Evolutionary conservation across 2,113 vertebrate species (phyloP).

Genomic region (Cygnus buccinator): DNA sequence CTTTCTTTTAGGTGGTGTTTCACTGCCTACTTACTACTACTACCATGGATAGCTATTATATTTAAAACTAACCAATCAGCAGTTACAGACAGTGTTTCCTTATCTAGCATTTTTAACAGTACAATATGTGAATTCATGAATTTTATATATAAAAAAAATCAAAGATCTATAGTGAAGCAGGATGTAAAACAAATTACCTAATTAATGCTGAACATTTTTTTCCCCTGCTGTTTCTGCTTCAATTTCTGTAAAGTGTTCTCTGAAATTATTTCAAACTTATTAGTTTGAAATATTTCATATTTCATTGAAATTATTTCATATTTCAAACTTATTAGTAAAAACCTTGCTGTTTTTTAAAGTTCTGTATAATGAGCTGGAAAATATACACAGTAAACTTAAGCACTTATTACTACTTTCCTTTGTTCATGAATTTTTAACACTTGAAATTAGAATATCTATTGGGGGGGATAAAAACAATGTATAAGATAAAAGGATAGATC

Average conservation of each 20-base stretch:
- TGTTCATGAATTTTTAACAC: neutral
- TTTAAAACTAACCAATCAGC: neutral
- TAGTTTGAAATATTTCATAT: neutral
- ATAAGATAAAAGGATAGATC: neutral
- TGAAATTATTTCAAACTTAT: neutral
- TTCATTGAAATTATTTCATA: neutral
- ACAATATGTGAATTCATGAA: neutral
- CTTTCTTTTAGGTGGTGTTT: neutral
- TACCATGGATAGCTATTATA: neutral
- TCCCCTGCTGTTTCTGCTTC: neutral
- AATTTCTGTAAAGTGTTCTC: neutral
- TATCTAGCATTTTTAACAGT: neutral
- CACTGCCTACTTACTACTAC: neutral
- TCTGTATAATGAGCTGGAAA: neutral
- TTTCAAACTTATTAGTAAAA: neutral
- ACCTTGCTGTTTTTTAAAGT: neutral
- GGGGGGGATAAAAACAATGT: accelerated
- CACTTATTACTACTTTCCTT: neutral
- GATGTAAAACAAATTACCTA: neutral
- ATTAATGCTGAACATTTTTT: neutral
- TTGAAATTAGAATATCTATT: neutral
- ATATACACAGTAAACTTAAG: neutral
- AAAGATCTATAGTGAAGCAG: neutral
- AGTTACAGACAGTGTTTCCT: conserved; percentile 6
- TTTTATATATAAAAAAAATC: neutral